Evolutionary conservation across 2,113 vertebrate species (phyloP).

Genomic region (Phyllopteryx taeniolatus): DNA sequence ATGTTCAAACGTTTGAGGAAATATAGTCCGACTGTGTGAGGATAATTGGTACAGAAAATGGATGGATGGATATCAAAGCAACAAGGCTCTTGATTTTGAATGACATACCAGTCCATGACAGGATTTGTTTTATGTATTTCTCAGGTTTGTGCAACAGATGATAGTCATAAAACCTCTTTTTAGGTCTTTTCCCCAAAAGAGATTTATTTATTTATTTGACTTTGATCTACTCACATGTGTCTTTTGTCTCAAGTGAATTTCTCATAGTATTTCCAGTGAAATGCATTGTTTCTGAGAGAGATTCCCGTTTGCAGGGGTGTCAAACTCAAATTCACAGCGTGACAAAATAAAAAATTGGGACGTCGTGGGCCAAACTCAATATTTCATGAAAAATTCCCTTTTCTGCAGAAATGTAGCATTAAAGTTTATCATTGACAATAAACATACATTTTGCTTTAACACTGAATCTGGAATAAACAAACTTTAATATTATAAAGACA

Average conservation of each 20-base stretch:
- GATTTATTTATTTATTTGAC: not conserved
- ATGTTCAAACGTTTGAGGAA: not conserved
- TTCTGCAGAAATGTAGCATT: no score
- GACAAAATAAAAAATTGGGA: no score
- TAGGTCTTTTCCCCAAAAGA: not conserved
- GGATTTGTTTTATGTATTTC: constrained; percentile 1
- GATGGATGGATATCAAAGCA: not conserved
- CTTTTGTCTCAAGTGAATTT: not conserved
- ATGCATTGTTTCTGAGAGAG: not conserved
- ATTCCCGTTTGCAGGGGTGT: no score
- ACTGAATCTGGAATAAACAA: no score
- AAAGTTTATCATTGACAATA: no score
- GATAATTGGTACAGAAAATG: no score
- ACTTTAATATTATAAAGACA: no score
- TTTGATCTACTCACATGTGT: not conserved
- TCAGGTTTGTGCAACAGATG: not conserved
- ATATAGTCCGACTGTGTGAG: not conserved
- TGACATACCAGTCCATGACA: not conserved
- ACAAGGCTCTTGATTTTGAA: not conserved
- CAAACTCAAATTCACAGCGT: no score
- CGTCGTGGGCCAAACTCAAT: no score
- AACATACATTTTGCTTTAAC: no score
- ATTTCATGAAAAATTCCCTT: no score
- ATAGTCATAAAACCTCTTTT: not conserved
- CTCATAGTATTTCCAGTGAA: not conserved